Evolutionary conservation across 2,113 vertebrate genomes (phyloP).

Genomic region (Microtus pennsylvanicus): DNA sequence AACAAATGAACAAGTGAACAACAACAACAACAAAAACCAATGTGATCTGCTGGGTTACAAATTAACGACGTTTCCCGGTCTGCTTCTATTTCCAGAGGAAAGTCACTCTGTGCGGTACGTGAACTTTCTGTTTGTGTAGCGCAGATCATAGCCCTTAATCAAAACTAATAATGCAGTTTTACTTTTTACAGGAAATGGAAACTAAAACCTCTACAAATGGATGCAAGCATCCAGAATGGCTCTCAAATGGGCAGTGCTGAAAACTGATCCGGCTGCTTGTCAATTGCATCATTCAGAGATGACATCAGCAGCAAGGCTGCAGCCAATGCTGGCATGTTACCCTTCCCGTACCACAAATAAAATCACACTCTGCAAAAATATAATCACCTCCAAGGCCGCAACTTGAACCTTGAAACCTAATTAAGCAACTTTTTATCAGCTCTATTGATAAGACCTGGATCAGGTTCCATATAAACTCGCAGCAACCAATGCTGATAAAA

Average conservation of each 20-base stretch:
- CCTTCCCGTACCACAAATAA: constrained; percentile 39
- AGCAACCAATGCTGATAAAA: not conserved
- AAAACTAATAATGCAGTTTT: constrained; percentile 65
- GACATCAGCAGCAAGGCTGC: constrained; percentile 71
- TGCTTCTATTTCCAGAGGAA: constrained; percentile 48
- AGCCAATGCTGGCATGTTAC: constrained; percentile 44
- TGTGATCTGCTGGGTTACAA: constrained; percentile 27
- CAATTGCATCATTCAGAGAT: constrained; percentile 78
- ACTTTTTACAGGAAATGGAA: constrained; percentile 79
- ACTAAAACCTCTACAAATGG: constrained; percentile 78
- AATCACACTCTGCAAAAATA: constrained; percentile 56
- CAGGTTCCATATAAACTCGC: not conserved
- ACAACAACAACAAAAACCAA: not conserved
- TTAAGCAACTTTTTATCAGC: constrained; percentile 43
- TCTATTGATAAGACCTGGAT: constrained; percentile 44
- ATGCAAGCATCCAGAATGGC: constrained; percentile 63
- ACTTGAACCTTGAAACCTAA: constrained; percentile 70
- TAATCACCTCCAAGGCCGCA: constrained; percentile 42
- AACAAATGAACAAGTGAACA: not conserved
- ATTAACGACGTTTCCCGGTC: constrained; percentile 20
- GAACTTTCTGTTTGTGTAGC: constrained; percentile 33
- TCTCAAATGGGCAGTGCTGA: constrained; percentile 75
- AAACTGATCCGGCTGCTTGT: constrained; percentile 80
- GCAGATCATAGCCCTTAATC: constrained; percentile 42
- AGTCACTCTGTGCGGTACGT: constrained; percentile 34